Evolutionary conservation across 1,140 invertebrate genomes (phyloP).

Genomic region (Drosophila nigromelanica): DNA sequence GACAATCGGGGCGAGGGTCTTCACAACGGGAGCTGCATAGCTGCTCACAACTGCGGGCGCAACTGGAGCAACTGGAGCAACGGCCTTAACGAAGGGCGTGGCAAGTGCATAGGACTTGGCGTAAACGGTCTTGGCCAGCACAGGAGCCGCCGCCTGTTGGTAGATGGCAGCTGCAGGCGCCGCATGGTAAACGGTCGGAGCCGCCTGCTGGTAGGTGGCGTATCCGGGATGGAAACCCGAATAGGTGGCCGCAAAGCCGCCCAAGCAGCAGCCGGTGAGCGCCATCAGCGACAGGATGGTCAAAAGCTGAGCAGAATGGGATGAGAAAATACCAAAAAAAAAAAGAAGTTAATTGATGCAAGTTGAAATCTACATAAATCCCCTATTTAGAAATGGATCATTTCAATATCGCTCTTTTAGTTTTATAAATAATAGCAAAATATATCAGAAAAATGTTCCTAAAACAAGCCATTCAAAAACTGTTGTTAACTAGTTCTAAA

Average conservation of each 20-base stretch:
- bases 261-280: constrained; percentile 51
- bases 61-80: constrained; percentile 33
- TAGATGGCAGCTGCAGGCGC: constrained; percentile 55
- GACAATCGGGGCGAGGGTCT: constrained; percentile 45
- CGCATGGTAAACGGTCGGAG: constrained; percentile 61
- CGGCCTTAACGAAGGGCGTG: constrained; percentile 46
- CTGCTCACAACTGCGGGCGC: not conserved
- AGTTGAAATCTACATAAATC: no score
- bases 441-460: no score
- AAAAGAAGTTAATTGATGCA: no score
- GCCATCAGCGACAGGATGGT: constrained; percentile 57
- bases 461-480: no score
- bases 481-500: no score
- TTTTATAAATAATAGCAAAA: no score
- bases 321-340: no score
- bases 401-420: no score
- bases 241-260: constrained; percentile 74
- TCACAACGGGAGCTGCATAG: constrained; percentile 41
- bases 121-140: constrained; percentile 54
- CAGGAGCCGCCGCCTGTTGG: constrained; percentile 49
- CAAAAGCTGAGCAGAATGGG: constrained; percentile 43
- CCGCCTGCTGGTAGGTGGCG: constrained; percentile 62
- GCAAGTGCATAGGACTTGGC: constrained; percentile 57
- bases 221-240: constrained; percentile 64
- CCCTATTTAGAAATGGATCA: no score